These are phyloP conservation scores for Bovichtus variegatus DNA, from an alignment of 2,797 vertebrate species.

Conservation along the genomic window DNA sequence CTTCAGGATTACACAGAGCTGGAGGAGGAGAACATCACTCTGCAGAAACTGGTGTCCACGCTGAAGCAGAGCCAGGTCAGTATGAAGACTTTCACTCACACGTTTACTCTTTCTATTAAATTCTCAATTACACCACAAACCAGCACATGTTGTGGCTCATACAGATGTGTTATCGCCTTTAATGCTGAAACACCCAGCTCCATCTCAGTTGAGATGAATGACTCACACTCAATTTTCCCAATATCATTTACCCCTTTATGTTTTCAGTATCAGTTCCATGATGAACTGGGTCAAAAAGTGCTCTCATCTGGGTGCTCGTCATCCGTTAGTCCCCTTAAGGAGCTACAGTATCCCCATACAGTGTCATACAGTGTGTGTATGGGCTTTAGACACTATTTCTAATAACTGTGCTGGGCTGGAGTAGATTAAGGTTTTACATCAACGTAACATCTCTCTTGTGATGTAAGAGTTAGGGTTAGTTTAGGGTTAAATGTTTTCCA, in stretches of 20 bases:
- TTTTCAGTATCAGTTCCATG: background rate
- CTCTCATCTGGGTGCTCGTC: conserved; percentile 11
- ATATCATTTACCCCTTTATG: background rate
- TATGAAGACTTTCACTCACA: background rate
- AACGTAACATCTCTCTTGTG: background rate
- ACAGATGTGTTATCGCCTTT: conserved; percentile 17
- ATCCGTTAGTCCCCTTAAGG: conserved; percentile 3
- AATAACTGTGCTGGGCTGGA: background rate
- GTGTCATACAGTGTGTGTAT: background rate
- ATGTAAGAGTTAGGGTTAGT: background rate
- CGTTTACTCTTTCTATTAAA: background rate
- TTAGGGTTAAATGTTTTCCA: background rate
- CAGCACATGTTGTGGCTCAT: background rate
- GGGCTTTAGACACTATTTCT: background rate
- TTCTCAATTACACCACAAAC: conserved; percentile 8
- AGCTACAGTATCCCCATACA: background rate
- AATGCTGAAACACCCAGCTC: background rate
- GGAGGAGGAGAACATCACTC: conserved; percentile 97
- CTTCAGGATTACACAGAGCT: conserved; percentile 98
- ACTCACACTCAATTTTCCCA: conserved; percentile 16
- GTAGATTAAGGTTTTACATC: background rate
- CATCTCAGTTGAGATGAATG: background rate
- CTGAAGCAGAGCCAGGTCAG: conserved; percentile 83
- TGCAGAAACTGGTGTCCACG: conserved; percentile 97
- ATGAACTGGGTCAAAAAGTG: background rate